Conservation (phyloP, 2,113 vertebrate genomes). For the Eira barbara region DNA sequence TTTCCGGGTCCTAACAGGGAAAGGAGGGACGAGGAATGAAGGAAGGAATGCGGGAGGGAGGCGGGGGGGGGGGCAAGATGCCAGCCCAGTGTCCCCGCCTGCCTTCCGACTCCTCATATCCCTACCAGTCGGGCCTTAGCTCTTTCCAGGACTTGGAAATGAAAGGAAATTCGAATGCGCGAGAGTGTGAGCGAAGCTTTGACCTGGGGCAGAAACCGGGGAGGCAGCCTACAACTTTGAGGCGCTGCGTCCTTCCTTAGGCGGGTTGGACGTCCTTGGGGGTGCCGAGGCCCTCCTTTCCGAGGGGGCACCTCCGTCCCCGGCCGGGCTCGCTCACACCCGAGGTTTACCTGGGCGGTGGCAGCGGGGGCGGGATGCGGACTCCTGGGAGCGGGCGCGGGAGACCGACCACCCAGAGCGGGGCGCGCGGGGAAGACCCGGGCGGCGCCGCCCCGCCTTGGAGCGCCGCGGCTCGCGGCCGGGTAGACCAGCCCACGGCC, state of each 20-base stretch:
- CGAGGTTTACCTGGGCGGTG: rapidly evolving
- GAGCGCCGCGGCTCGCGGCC: rapidly evolving
- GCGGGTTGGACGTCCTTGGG: neutral
- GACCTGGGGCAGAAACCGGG: rapidly evolving
- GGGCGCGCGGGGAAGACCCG: rapidly evolving
- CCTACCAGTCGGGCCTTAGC: rapidly evolving
- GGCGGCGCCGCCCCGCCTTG: rapidly evolving
- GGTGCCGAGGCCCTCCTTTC: neutral
- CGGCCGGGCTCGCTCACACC: neutral
- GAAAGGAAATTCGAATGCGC: rapidly evolving
- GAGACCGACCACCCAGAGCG: rapidly evolving
- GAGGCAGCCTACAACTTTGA: rapidly evolving
- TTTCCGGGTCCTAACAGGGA: neutral
- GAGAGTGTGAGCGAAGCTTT: rapidly evolving
- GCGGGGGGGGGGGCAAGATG: rapidly evolving
- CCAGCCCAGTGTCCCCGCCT: rapidly evolving
- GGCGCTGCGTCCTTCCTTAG: no score
- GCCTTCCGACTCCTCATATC: rapidly evolving
- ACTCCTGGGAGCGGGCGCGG: rapidly evolving
- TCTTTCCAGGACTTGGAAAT: neutral
- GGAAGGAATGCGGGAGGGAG: no score
- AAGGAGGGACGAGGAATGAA: rapidly evolving
- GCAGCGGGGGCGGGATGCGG: rapidly evolving
- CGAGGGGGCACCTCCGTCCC: neutral
- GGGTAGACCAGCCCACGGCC: neutral